Percentiles rank a stretch among this genome's conserved stretches.
phyloP scores from a whole-genome alignment of 92 coral and sea anemone species.

The Siderastrea siderea region DNA sequence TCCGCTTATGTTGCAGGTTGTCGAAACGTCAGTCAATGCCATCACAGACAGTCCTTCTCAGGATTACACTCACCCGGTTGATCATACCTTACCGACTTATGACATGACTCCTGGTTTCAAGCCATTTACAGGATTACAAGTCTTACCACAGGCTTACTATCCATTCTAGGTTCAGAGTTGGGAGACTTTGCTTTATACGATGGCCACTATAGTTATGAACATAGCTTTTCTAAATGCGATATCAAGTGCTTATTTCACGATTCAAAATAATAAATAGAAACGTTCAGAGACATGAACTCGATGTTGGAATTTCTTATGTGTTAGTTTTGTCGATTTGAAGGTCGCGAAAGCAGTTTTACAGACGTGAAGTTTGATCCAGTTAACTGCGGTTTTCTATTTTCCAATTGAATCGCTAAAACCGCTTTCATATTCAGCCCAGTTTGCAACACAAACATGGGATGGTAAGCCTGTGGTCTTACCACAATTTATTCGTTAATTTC shows the following conservation, averaged over 20 bases:
- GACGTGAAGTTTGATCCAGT: neutral
- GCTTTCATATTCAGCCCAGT: neutral
- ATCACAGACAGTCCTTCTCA: too few species aligned
- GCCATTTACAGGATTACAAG: neutral
- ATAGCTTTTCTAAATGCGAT: neutral
- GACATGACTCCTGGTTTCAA: too few species aligned
- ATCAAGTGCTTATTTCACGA: neutral
- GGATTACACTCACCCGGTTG: too few species aligned
- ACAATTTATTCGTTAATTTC: neutral
- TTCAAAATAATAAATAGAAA: too few species aligned
- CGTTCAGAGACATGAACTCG: neutral
- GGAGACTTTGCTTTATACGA: neutral
- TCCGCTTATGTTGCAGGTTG: too few species aligned
- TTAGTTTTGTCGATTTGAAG: neutral
- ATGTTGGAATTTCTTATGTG: neutral
- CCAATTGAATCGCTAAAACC: neutral
- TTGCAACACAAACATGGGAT: too few species aligned
- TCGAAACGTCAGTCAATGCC: too few species aligned
- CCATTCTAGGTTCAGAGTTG: neutral
- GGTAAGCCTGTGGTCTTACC: too few species aligned
- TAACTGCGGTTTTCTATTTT: neutral
- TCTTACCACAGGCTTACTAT: neutral
- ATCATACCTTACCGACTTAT: too few species aligned
- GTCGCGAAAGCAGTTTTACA: neutral
- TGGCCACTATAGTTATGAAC: neutral